A percentile compares a stretch with the other conserved stretches of the same genome.
These are phyloP conservation scores for Ficedula albicollis DNA, from an alignment of 2,797 vertebrate species.

Conservation along the genomic window DNA sequence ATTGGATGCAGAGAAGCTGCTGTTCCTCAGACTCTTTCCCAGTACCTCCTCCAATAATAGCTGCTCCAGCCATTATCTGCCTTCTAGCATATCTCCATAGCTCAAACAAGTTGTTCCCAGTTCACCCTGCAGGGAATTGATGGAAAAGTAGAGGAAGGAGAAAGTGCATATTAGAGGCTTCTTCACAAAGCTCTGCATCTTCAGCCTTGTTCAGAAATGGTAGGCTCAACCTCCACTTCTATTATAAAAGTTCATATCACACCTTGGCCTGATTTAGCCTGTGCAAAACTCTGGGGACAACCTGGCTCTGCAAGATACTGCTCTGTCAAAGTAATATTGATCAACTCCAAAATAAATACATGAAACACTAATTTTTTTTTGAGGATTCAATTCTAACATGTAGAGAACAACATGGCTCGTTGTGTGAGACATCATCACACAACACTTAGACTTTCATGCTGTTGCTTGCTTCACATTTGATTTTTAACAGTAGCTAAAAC, in stretches of 20 bases:
- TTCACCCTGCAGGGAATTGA: background rate
- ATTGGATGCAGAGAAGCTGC: background rate
- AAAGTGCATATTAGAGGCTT: background rate
- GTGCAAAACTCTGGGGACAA: background rate
- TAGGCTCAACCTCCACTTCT: background rate
- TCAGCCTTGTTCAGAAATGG: background rate
- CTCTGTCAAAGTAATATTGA: background rate
- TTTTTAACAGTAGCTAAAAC: background rate
- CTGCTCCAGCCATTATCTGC: background rate
- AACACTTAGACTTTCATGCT: background rate
- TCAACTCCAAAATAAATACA: background rate
- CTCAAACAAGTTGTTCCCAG: background rate
- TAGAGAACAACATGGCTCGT: background rate
- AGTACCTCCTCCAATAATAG: accelerated
- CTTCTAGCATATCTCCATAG: background rate
- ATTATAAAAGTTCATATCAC: background rate
- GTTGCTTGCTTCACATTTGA: background rate
- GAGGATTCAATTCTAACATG: background rate
- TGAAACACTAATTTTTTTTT: accelerated
- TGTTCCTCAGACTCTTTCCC: background rate
- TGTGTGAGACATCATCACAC: background rate
- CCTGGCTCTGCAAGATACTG: background rate
- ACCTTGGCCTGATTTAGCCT: background rate
- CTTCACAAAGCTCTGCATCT: background rate
- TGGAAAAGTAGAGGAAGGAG: background rate